These are phyloP conservation scores for Silurus glanis DNA, from an alignment of 2,113 vertebrate genomes.

Conservation along the genomic window DNA sequence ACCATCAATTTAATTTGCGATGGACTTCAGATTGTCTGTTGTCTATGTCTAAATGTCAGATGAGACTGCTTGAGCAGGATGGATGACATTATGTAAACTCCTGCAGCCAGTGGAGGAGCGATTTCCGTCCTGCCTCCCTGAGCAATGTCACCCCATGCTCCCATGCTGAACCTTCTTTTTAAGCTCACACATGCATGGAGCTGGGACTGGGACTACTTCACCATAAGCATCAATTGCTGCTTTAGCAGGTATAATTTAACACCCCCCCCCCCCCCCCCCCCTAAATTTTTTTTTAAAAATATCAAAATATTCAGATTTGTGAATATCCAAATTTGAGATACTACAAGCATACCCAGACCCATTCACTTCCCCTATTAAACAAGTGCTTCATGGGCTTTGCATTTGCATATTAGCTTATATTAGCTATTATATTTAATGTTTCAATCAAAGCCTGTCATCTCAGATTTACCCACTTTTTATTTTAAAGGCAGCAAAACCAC, in stretches of 20 bases:
- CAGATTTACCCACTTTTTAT: neutral
- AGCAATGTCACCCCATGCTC: constrained; percentile 32
- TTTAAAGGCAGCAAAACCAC: neutral
- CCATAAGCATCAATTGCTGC: constrained; percentile 25
- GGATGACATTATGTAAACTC: constrained; percentile 50
- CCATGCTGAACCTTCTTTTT: constrained; percentile 15
- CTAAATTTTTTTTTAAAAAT: too few relatives aligned
- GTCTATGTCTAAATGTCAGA: constrained; percentile 34
- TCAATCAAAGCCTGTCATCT: neutral
- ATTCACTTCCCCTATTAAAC: neutral
- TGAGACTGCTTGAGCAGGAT: constrained; percentile 50
- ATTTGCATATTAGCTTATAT: constrained; percentile 8
- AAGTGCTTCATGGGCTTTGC: constrained; percentile 1
- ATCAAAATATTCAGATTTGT: neutral
- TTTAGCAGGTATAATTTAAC: constrained; percentile 12
- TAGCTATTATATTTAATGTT: neutral
- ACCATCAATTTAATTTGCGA: constrained; percentile 20
- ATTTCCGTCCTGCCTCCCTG: constrained; percentile 51
- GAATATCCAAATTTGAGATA: neutral
- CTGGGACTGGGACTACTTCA: constrained; percentile 31
- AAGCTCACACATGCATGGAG: constrained; percentile 21
- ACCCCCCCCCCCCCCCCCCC: neutral
- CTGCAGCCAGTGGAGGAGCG: constrained; percentile 50
- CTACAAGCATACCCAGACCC: neutral
- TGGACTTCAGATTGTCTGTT: constrained; percentile 47